Conservation (phyloP, 2,797 vertebrate species). For the Myiotriccus ornatus region DNA sequence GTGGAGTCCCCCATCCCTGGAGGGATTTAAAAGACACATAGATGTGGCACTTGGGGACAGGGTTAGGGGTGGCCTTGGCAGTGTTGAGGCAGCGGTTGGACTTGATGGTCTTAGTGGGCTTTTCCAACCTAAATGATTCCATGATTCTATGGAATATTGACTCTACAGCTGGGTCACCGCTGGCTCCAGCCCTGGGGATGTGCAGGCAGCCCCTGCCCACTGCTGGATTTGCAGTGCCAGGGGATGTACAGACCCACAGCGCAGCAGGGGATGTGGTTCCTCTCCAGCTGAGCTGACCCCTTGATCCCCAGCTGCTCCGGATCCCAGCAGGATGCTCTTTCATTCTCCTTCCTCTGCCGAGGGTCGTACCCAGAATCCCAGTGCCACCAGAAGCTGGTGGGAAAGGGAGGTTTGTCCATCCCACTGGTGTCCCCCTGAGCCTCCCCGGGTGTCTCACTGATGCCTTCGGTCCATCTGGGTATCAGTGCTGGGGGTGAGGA, state of each 20-base stretch:
- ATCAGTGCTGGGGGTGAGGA: neutral
- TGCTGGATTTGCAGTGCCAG: neutral
- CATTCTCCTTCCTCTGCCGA: accelerated
- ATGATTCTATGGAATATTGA: no score
- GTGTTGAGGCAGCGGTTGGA: neutral
- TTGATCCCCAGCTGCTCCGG: neutral
- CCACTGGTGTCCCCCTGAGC: neutral
- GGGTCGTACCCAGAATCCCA: neutral
- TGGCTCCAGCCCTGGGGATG: neutral
- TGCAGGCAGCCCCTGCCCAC: neutral
- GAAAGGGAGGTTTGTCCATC: neutral
- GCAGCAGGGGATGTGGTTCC: neutral
- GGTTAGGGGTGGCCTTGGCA: neutral
- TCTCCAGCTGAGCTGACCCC: accelerated
- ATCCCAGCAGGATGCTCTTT: neutral
- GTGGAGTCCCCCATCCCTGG: neutral
- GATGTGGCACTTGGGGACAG: neutral
- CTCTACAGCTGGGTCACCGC: neutral
- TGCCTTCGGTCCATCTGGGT: accelerated
- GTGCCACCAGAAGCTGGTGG: neutral
- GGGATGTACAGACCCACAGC: accelerated
- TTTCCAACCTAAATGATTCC: neutral
- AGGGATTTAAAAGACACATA: no score
- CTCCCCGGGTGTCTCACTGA: accelerated
- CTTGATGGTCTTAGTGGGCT: neutral